phyloP scores from a whole-genome alignment of 1,140 invertebrate genomes.

The Pteromalus puparum region DNA sequence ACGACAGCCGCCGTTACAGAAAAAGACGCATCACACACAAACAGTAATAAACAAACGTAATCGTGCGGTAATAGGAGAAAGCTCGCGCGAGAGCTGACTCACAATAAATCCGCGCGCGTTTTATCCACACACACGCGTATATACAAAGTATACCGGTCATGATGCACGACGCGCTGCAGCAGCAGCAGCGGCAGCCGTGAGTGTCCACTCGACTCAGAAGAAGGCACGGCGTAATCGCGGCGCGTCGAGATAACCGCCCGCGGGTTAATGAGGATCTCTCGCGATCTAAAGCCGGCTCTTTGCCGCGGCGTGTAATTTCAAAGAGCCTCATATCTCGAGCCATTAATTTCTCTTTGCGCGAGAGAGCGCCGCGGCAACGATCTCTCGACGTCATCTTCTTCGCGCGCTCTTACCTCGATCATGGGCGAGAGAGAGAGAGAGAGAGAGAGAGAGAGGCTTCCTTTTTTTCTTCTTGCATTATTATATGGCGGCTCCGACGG shows the following conservation, averaged over 20 bases:
- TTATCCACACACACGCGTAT: not conserved
- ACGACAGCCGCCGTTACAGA: not conserved
- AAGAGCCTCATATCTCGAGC: slow-evolving; percentile 28
- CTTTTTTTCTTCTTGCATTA: not conserved
- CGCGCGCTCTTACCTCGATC: not conserved
- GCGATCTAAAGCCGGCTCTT: slow-evolving; percentile 13
- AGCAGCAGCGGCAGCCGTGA: too few relatives aligned
- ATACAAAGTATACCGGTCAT: not conserved
- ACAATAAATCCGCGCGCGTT: slow-evolving; percentile 64
- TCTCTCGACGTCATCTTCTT: slow-evolving; percentile 35
- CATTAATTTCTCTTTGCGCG: slow-evolving; percentile 43
- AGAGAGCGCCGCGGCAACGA: not conserved
- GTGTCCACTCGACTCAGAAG: slow-evolving; percentile 57
- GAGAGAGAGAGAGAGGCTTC: not conserved
- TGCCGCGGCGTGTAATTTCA: slow-evolving; percentile 34
- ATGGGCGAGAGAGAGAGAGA: too few relatives aligned
- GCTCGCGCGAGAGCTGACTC: slow-evolving; percentile 57
- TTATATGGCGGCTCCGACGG: not conserved
- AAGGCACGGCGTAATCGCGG: slow-evolving; percentile 55
- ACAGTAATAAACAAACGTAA: slow-evolving; percentile 20
- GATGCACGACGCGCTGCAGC: not conserved
- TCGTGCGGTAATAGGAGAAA: slow-evolving; percentile 44
- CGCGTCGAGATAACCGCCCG: not conserved
- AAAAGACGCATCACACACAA: not conserved
- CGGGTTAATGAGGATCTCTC: slow-evolving; percentile 42